Evolutionary conservation across 2,888 invertebrate genomes (phyloP).

Genomic region (Zygogramma bicolorata): DNA sequence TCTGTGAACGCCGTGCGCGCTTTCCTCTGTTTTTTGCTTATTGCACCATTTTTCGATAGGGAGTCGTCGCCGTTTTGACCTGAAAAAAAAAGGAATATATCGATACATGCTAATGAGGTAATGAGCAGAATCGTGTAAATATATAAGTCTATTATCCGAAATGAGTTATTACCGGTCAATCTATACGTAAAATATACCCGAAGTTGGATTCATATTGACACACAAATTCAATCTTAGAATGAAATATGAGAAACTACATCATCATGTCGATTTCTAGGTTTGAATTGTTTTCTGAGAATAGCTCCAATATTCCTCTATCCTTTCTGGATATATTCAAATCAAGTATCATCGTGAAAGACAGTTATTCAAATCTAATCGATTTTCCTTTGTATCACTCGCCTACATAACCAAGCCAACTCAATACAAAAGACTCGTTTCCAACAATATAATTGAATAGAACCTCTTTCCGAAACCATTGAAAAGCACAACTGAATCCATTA

Average conservation of each 20-base stretch:
- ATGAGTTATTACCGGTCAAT: no score
- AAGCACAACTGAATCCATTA: conserved; percentile 46
- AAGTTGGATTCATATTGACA: no score
- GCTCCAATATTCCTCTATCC: no score
- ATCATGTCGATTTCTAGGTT: no score
- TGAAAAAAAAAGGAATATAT: conserved; percentile 68
- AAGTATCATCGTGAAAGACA: background rate
- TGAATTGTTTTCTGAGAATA: no score
- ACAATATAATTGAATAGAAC: conserved; percentile 35
- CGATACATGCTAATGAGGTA: no score
- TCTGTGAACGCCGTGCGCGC: conserved; percentile 99
- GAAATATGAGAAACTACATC: no score
- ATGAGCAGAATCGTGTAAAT: no score
- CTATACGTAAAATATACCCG: no score
- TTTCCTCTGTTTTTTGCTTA: conserved; percentile 95
- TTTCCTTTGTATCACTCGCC: background rate
- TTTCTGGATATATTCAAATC: no score
- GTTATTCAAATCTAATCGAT: background rate
- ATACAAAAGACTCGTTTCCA: conserved; percentile 42
- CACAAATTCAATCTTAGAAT: no score
- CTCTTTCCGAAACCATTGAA: conserved; percentile 38
- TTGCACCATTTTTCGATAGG: conserved; percentile 69
- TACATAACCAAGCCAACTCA: conserved; percentile 8
- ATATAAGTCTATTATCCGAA: no score
- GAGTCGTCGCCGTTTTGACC: conserved; percentile 90